Percentiles rank a stretch among this genome's conserved stretches.
Conservation (phyloP, 1,140 invertebrate species). For the Yoshiicerus persimilis region DNA sequence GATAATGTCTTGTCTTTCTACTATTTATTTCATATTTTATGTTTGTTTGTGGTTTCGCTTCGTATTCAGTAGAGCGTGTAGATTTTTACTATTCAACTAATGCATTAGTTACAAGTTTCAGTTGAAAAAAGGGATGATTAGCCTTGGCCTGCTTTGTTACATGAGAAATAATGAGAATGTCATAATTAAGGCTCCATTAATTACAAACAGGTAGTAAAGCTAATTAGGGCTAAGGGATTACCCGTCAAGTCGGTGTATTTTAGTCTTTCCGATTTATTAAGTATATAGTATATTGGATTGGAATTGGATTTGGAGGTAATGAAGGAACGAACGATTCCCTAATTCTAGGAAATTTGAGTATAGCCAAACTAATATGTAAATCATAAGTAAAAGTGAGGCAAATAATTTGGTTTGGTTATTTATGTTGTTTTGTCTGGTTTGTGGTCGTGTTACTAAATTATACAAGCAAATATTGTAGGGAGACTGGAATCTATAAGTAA, state of each 20-base stretch:
- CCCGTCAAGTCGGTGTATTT: not conserved
- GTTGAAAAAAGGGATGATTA: not conserved
- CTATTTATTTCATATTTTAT: not conserved
- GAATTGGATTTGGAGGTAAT: not conserved
- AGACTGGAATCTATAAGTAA: not conserved
- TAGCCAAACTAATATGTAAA: not conserved
- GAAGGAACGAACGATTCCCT: no score
- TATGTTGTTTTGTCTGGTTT: not conserved
- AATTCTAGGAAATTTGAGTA: not conserved
- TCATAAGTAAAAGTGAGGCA: not conserved
- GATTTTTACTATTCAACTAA: not conserved
- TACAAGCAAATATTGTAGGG: not conserved
- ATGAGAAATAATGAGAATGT: slow-evolving; percentile 3
- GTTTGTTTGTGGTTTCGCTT: not conserved
- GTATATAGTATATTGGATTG: not conserved
- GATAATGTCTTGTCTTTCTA: not conserved
- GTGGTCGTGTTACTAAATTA: not conserved
- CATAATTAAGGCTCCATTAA: slow-evolving; percentile 21
- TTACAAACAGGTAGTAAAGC: slow-evolving; percentile 3
- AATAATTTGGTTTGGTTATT: not conserved
- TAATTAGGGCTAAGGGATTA: not conserved
- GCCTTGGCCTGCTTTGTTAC: not conserved
- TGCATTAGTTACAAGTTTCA: not conserved
- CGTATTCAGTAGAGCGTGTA: not conserved
- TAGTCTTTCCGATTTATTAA: not conserved